Evolutionary conservation across 2,797 vertebrate species (phyloP).

Genomic region (Sebastes wilsoni): DNA sequence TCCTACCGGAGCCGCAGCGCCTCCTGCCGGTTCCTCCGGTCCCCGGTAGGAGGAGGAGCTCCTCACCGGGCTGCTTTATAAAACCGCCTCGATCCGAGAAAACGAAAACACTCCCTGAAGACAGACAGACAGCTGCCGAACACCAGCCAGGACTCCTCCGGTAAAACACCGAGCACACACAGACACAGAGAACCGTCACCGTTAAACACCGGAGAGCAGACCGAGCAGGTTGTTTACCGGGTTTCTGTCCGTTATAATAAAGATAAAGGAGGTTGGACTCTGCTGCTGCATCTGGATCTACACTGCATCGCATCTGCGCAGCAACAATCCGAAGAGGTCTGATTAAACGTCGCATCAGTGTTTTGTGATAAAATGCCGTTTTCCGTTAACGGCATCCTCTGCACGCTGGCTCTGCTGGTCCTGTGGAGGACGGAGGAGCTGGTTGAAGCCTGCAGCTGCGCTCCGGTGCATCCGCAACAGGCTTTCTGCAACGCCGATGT

Average conservation of each 20-base stretch:
- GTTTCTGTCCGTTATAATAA: neutral
- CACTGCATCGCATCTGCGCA: slow-evolving; percentile 59
- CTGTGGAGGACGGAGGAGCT: slow-evolving; percentile 87
- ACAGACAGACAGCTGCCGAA: slow-evolving; percentile 38
- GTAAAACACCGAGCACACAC: neutral
- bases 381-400: slow-evolving; percentile 78
- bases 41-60: slow-evolving; percentile 72
- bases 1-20: slow-evolving; percentile 45
- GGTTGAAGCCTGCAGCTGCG: slow-evolving; percentile 94
- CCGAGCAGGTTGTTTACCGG: slow-evolving; percentile 13
- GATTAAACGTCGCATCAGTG: slow-evolving; percentile 39
- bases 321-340: slow-evolving; percentile 14
- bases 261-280: too few species aligned
- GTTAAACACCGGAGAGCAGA: slow-evolving; percentile 17
- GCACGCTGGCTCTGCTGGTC: slow-evolving; percentile 83
- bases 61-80: slow-evolving; percentile 68
- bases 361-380: slow-evolving; percentile 76
- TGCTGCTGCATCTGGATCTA: slow-evolving; percentile 23
- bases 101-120: slow-evolving; percentile 80
- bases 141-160: neutral
- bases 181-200: slow-evolving; percentile 19
- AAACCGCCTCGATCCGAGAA: slow-evolving; percentile 75
- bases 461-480: slow-evolving; percentile 96
- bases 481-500: slow-evolving; percentile 97
- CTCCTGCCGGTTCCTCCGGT: slow-evolving; percentile 58